Base-by-base conservation (phyloP, 2,797 vertebrate species). In the Phalanger gymnotis region DNA sequence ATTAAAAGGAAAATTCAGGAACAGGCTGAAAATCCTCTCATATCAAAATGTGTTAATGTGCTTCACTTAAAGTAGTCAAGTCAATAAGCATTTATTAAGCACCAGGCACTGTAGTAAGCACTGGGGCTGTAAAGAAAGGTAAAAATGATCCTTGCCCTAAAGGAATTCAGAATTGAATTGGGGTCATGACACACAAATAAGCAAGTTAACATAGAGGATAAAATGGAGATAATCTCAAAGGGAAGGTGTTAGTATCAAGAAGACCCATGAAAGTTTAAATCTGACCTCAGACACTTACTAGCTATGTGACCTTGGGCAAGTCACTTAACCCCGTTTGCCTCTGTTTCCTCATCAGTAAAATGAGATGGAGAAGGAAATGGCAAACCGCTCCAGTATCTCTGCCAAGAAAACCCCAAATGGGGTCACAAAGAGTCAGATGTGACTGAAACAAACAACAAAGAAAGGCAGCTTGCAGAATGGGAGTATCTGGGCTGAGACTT, bases 41-140 rank as follows among this genome's bases (percentile, higher is more conserved):
- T 12, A 11, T 5, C 94, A 90, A 92, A 97, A 96, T 96, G 93
- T 93, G 61, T 30, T 54, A 73, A 94, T 19, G 12, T 55, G 57
- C 54, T 56, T 54, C 61, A 22, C 31, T n/a, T 66, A 66, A 66
- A n/a, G 61, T 66, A 34, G 34, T 34, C 61, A 66, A n/a, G 14
- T 73, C 34, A 73, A 22, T 22, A 73, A n/a, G 34, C n/a, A 73
- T 47, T 40, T 81, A 40, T 47, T 81, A 47, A 81, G 66, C 19
- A 47, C 66, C n/a, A n/a, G n/a, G 66, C 34, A 73, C 66, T 22
- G 5, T 40, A 16, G 3, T 40, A 47, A 81, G 40, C n/a, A 47
- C 19, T 81, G 40, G 19, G 19, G 40, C 47, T 81, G 25, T 13
- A 47, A 22, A 47, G n/a, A 40, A 40, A 81, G n/a, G 14, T 40